Evolutionary conservation across 1,140 invertebrate genomes (phyloP).

Genomic region (Heliconius himera): DNA sequence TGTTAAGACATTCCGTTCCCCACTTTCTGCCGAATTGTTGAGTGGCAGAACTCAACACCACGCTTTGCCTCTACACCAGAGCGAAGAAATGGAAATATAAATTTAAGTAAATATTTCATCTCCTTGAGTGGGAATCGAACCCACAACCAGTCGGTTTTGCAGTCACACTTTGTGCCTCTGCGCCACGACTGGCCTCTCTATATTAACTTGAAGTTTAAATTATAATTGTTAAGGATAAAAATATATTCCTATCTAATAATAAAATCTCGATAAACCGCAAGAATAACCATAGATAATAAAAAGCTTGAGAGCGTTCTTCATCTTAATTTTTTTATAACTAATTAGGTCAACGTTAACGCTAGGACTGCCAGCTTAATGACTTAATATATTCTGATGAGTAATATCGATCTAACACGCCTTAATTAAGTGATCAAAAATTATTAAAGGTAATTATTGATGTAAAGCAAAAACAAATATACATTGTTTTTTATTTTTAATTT

Average conservation of each 20-base stretch:
- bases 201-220: not conserved
- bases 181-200: too few species aligned
- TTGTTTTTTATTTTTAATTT: not conserved
- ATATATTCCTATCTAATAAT: not conserved
- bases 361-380: conserved; percentile 13
- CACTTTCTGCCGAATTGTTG: too few species aligned
- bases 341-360: conserved; percentile 29
- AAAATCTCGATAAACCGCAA: not conserved
- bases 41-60: too few species aligned
- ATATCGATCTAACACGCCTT: not conserved
- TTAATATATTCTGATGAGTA: conserved; percentile 11
- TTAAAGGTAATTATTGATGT: not conserved
- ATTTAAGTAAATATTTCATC: too few species aligned
- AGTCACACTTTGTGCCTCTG: too few species aligned
- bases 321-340: conserved; percentile 22
- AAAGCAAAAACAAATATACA: not conserved
- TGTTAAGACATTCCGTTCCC: too few species aligned
- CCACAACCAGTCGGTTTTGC: too few species aligned
- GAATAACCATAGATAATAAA: conserved; percentile 1
- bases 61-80: too few species aligned
- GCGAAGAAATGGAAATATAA: too few species aligned
- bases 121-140: too few species aligned
- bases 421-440: not conserved
- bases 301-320: not conserved
- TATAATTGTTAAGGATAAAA: not conserved